Evolutionary conservation across 1,140 invertebrate genomes (phyloP).

Genomic region (Saxidomus purpurata): DNA sequence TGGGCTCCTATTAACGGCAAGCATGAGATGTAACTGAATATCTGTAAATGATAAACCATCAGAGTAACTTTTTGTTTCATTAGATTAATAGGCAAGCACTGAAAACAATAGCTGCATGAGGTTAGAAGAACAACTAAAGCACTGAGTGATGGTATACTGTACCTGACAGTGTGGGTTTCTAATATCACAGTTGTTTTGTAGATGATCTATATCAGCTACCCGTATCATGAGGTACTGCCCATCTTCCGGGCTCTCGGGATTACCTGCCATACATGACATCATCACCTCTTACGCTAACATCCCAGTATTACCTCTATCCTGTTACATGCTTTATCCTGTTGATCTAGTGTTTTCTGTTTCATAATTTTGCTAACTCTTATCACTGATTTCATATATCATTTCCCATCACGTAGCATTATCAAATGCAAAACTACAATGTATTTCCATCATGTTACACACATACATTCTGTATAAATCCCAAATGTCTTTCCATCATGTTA

Average conservation of each 20-base stretch:
- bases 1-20: no score
- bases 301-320: neutral
- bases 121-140: no score
- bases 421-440: no score
- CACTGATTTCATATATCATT: neutral
- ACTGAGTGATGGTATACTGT: no score
- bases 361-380: neutral
- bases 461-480: no score
- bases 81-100: no score
- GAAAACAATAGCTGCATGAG: no score
- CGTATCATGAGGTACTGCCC: slow-evolving; percentile 43
- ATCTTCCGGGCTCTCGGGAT: slow-evolving; percentile 51
- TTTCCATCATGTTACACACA: no score
- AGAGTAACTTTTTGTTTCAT: no score
- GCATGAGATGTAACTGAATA: no score
- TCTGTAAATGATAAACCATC: no score
- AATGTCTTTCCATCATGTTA: no score
- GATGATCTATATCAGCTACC: neutral
- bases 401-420: neutral
- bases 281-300: neutral
- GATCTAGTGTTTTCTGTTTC: neutral
- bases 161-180: slow-evolving; percentile 52
- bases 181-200: slow-evolving; percentile 42
- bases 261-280: slow-evolving; percentile 52
- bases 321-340: neutral